Evolutionary conservation across 2,113 vertebrate species (phyloP), one percentile per base, ranked within the genome.

Genomic region (Salvelinus alpinus): DNA sequence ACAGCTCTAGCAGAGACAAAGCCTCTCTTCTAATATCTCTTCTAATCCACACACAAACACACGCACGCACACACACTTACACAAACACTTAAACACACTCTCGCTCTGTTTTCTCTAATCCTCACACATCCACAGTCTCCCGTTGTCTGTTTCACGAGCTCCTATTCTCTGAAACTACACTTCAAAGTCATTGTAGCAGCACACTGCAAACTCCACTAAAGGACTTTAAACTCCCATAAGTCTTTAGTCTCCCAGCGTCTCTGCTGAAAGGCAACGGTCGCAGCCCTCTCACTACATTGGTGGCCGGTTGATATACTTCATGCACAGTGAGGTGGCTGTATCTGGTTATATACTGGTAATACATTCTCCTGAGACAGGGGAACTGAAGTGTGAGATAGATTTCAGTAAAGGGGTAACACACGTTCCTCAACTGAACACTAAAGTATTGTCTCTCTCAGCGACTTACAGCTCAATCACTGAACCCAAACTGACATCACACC

Each of bases 101-200:
- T 44, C 60, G 13, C 72, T 44, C 59, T 18, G 16, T 80, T 83
- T 85, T 81, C 80, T 87, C 82, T 90, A 90, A 91, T 90, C 91
- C 89, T 77, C 72, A 68, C 79, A 80, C 79, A 80, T 90, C 81
- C 71, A 62, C 78, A 64, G 70, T 80, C 80, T 81, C 79, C 89
- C 82, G 86, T 90, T 90, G 90, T 90, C 87, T 88, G 82, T 64
- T 71, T 25, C 59, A 12, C 31, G 57, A 82, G 86, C 86, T 79
- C 75, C 83, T 76, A 80, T 90, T 91, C 87, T 91, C 80, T 84
- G 75, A 44, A 44, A 88, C 85, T 88, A 86, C 89, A 89, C 91
- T 89, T 92, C 83, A 91, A 91, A 92, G 89, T 85, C 5, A 64
- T 77, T 85, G 84, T 87, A 85, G 86, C 80, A 81, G 47, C 87